Evolutionary conservation across 2,888 invertebrate genomes (phyloP).

Genomic region (Sinelater perroti): DNA sequence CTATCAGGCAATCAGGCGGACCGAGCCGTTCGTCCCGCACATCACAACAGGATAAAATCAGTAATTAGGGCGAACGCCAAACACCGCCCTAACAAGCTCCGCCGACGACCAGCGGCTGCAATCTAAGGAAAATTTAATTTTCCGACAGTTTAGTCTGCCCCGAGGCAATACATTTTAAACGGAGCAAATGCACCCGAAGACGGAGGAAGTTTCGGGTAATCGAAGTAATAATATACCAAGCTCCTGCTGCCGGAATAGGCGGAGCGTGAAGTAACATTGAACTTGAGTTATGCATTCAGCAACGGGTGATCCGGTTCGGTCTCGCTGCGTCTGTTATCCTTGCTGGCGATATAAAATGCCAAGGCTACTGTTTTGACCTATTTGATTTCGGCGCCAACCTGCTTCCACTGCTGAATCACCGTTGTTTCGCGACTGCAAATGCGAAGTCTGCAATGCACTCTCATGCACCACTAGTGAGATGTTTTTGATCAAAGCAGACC

Average conservation of each 20-base stretch:
- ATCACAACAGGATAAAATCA: slow-evolving; percentile 4
- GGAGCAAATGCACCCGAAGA: slow-evolving; percentile 6
- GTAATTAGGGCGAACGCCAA: not conserved
- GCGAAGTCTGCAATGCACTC: no score
- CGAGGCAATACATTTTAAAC: slow-evolving; percentile 2
- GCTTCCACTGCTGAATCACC: slow-evolving; percentile 3
- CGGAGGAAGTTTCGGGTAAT: slow-evolving; percentile 1
- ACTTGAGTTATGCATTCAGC: slow-evolving; percentile 33
- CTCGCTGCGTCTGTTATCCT: slow-evolving; percentile 25
- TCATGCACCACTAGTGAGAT: no score
- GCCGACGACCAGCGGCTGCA: not conserved
- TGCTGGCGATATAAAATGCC: slow-evolving; percentile 23
- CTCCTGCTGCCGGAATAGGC: slow-evolving; percentile 12
- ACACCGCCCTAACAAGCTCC: not conserved
- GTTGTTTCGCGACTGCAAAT: slow-evolving; percentile 15
- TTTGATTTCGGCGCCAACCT: slow-evolving; percentile 27
- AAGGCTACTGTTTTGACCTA: slow-evolving; percentile 32
- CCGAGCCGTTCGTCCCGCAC: slow-evolving; percentile 1
- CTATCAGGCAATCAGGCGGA: slow-evolving; percentile 4
- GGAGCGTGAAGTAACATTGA: slow-evolving; percentile 31
- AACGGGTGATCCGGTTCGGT: slow-evolving; percentile 26
- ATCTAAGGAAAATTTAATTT: slow-evolving; percentile 10
- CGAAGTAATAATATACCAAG: slow-evolving; percentile 6
- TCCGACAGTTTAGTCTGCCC: not conserved
- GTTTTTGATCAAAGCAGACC: no score